Conservation (phyloP, 2,113 vertebrate genomes). For the Lepisosteus osseus region DNA sequence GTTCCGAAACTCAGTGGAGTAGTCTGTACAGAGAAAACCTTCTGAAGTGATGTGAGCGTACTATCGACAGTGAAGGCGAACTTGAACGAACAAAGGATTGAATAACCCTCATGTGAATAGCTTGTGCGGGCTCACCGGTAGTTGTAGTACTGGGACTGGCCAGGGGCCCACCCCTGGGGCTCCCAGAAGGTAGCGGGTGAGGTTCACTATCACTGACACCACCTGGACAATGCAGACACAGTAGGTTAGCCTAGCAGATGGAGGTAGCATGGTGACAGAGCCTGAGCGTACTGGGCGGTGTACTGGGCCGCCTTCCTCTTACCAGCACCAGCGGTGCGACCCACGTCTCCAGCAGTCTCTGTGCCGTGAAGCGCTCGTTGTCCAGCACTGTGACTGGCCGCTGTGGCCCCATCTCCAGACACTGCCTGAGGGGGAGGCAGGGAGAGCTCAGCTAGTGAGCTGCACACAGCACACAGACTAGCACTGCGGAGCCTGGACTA, state of each 20-base stretch:
- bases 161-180: constrained; percentile 35
- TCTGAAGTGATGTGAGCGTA: no score
- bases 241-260: no score
- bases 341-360: constrained; percentile 29
- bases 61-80: no score
- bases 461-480: background rate
- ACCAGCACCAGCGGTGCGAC: constrained; percentile 29
- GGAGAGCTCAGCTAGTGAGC: background rate
- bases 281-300: background rate
- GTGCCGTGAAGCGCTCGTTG: constrained; percentile 34
- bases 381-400: constrained; percentile 32
- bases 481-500: no score
- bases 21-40: no score
- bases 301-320: background rate
- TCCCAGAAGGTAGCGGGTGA: constrained; percentile 17
- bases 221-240: constrained; percentile 9
- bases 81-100: no score
- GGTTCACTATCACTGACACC: constrained; percentile 29
- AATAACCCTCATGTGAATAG: no score
- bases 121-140: constrained; percentile 19
- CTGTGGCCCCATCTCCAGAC: constrained; percentile 30
- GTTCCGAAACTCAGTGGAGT: no score
- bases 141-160: constrained; percentile 30
- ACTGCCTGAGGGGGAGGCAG: constrained; percentile 18
- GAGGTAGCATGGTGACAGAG: background rate